Evolutionary conservation across 2,113 vertebrate species (phyloP).

Genomic region (Lophura nycthemera): DNA sequence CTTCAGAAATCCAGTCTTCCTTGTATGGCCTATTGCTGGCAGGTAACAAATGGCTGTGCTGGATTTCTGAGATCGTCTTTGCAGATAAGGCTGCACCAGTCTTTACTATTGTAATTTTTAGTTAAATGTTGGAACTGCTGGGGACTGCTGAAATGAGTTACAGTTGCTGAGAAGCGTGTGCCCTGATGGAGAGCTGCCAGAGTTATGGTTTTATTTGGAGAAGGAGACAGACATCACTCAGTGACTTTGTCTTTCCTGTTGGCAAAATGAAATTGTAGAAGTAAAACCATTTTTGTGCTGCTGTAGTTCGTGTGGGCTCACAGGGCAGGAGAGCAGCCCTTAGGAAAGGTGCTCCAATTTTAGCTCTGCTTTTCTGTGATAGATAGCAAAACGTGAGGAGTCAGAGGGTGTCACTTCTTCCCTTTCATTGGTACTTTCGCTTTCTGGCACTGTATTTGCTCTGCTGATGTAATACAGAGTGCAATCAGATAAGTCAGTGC

Average conservation of each 20-base stretch:
- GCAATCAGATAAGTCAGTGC: neutral
- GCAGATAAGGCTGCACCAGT: neutral
- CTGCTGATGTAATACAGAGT: neutral
- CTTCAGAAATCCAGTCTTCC: neutral
- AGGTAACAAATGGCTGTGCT: neutral
- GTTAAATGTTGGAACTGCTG: neutral
- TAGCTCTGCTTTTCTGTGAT: neutral
- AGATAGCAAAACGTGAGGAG: neutral
- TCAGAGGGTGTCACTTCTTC: neutral
- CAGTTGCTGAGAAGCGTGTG: neutral
- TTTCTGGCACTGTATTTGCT: neutral
- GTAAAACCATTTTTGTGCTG: neutral
- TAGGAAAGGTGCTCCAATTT: neutral
- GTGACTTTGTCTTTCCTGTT: neutral
- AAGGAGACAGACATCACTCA: neutral
- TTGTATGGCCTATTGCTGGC: neutral
- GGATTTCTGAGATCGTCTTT: neutral
- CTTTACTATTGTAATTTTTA: neutral
- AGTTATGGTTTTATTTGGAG: neutral
- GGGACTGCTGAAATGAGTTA: neutral
- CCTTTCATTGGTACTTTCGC: neutral
- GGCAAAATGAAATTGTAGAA: neutral
- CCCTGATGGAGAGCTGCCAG: neutral
- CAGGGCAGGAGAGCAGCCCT: neutral
- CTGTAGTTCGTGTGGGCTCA: neutral